phyloP scores from a whole-genome alignment of 2,888 invertebrate genomes.

The Didymodactylos carnosus region DNA sequence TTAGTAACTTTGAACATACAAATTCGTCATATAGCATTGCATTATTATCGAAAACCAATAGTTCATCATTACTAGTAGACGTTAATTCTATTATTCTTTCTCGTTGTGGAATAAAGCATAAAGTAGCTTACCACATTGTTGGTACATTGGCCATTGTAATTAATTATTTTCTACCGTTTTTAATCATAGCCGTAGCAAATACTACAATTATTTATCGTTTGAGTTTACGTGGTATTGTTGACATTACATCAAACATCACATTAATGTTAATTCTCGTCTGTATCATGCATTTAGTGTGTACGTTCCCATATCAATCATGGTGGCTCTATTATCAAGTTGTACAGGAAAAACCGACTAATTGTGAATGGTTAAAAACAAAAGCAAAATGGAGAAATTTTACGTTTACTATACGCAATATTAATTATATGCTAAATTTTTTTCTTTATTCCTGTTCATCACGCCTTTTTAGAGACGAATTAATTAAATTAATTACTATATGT shows the following conservation, averaged over 20 bases:
- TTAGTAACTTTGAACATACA: no score
- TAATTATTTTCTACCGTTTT: background rate
- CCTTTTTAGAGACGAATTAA: background rate
- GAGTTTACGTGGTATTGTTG: background rate
- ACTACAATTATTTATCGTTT: background rate
- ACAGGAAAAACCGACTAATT: background rate
- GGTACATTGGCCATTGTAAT: background rate
- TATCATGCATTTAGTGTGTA: background rate
- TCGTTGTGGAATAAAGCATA: no score
- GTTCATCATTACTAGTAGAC: no score
- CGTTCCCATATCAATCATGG: background rate
- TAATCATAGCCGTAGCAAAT: background rate
- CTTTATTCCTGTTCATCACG: background rate
- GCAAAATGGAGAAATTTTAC: background rate
- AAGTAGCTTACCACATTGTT: no score
- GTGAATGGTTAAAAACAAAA: background rate
- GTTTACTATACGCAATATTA: background rate
- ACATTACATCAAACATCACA: background rate
- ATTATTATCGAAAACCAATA: no score
- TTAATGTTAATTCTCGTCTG: background rate
- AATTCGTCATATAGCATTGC: no score
- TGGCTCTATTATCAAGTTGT: background rate
- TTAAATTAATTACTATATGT: background rate
- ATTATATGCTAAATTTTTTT: background rate
- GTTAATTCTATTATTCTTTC: no score